Conservation (phyloP, 2,888 invertebrate species). For the Latrodectus hesperus region DNA sequence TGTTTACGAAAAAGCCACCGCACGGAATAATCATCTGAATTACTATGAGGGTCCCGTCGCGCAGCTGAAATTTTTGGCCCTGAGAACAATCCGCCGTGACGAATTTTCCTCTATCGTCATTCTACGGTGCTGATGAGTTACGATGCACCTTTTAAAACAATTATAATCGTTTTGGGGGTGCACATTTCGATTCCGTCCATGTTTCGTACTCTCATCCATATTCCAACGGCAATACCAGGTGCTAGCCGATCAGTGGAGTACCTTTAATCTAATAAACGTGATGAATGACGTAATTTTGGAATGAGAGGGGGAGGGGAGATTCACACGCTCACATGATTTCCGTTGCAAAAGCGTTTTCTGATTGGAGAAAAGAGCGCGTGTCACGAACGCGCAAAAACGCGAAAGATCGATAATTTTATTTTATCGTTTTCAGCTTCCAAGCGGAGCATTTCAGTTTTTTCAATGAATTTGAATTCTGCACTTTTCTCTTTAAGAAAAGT, state of each 20-base stretch:
- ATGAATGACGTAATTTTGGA: background rate
- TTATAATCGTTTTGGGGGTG: background rate
- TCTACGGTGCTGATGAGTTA: too few relatives aligned
- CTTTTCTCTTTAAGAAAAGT: too few relatives aligned
- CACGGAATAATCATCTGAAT: too few relatives aligned
- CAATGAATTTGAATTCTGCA: too few relatives aligned
- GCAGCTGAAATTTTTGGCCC: too few relatives aligned
- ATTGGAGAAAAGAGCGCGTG: constrained; percentile 3
- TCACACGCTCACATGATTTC: background rate
- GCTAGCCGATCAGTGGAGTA: background rate
- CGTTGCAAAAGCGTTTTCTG: background rate
- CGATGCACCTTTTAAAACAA: too few relatives aligned
- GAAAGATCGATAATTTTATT: background rate
- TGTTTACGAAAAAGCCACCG: too few relatives aligned
- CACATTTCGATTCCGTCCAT: background rate
- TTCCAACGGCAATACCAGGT: background rate
- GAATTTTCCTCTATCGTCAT: too few relatives aligned
- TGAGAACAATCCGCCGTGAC: too few relatives aligned
- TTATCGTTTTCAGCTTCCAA: background rate
- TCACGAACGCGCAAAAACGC: constrained; percentile 2
- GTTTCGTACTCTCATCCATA: background rate
- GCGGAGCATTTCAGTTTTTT: background rate
- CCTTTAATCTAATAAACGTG: background rate
- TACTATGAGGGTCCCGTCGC: too few relatives aligned
- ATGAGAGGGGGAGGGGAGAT: background rate